These are phyloP conservation scores for Capreolus pygargus DNA, from an alignment of 2,113 vertebrate genomes.

Conservation along the genomic window DNA sequence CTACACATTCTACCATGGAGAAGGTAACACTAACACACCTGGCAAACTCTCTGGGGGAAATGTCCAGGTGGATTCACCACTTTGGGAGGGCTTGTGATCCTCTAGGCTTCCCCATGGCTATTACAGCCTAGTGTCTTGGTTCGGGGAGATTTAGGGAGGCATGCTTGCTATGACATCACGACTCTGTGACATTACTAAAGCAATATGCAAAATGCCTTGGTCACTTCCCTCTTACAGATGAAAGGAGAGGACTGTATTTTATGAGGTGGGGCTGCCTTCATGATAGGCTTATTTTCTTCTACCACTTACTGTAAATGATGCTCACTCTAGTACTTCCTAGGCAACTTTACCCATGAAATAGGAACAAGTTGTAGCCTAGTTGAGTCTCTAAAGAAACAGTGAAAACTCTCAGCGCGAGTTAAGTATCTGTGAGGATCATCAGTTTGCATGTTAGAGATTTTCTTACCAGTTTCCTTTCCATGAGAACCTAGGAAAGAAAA, in stretches of 20 bases:
- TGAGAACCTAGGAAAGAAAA: background rate
- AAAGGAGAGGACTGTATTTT: too few species aligned
- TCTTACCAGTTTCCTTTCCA: background rate
- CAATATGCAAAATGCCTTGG: too few species aligned
- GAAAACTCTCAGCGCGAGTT: background rate
- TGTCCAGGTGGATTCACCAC: background rate
- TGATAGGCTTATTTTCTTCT: background rate
- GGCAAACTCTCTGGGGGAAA: background rate
- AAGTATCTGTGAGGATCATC: background rate
- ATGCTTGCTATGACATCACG: background rate
- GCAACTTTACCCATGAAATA: background rate
- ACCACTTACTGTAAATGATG: background rate
- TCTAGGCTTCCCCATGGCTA: background rate
- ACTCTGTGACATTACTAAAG: background rate
- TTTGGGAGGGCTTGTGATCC: background rate
- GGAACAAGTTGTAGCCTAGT: background rate
- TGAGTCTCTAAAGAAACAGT: background rate
- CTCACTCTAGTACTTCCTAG: background rate
- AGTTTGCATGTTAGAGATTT: background rate
- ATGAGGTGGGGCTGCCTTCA: too few species aligned
- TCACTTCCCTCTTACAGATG: too few species aligned
- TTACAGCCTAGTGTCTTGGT: background rate
- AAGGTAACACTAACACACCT: background rate
- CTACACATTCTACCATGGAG: background rate
- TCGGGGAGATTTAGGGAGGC: background rate